Base-by-base conservation (phyloP, 2,797 vertebrate species). In the Gymnoscopelus braueri region DNA sequence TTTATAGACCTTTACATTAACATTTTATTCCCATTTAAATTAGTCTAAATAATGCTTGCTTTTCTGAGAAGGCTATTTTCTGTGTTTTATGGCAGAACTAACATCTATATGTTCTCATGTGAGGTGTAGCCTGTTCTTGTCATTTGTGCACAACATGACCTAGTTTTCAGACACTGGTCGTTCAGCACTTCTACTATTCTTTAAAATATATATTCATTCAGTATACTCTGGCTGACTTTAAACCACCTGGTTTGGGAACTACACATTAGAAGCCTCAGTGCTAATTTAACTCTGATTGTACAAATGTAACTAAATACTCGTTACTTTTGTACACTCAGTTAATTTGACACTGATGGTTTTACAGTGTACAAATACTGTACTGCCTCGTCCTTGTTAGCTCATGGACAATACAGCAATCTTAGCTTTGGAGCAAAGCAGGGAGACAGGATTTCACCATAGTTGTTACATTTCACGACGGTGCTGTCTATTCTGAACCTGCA, bases 401-500 rank as follows among this genome's bases (percentile, higher is more conserved):
- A 13, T 5, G 13, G 57, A n/a, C 26, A 39, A 35, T 12, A 14
- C 57, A 15, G 13, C 6, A 10, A 7, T 15, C 57, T 9, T 9
- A 39, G 29, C 35, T 59, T n/a, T n/a, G 32, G 39, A 39, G 29
- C 29, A 66, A 47, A 29, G 13, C 67, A 54, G 23, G 51, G 58
- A 61, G 44, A 39, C 60, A 26, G 7, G 26, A 52, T 64, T 54
- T 66, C 57, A 9, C 11, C 15, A 6, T 2, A 12, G 32, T 47
- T 23, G 44, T 56, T 48, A 47, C 52, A 49, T 62, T 61, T 67
- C 39, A 48, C n/a, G 44, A 35, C 29, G 8, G 2, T 51, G 23
- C 11, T 56, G 32, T 60, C 49, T 56, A 53, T 58, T 13, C 19
- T 53, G 58, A 56, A 47, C 23, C 50, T 54, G 15, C 63, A 53